Percentiles rank a stretch among this genome's conserved stretches.
Evolutionary conservation across 2,888 invertebrate genomes (phyloP).

Genomic region (Calameuta pallipes): DNA sequence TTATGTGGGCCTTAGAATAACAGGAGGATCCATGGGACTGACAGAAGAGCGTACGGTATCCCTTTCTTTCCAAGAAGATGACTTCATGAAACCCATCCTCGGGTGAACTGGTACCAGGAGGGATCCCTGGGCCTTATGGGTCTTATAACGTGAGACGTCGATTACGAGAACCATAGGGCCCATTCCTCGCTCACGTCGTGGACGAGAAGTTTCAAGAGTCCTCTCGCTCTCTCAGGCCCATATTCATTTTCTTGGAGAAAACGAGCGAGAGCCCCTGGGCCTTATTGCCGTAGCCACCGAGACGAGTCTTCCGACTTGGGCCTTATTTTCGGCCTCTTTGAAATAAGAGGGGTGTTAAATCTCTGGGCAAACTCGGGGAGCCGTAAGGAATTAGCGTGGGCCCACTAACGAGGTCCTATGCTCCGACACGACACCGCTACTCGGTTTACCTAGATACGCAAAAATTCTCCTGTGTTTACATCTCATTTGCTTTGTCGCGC

Average conservation of each 20-base stretch:
- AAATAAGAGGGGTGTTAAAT: conserved; percentile 55
- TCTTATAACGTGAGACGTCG: background rate
- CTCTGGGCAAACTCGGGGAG: conserved; percentile 51
- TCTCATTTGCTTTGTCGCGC: conserved; percentile 31
- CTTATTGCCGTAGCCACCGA: background rate
- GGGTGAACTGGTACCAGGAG: background rate
- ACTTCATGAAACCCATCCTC: conserved; percentile 55
- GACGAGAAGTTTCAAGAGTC: conserved; percentile 39
- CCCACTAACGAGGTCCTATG: conserved; percentile 55
- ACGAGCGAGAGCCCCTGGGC: background rate
- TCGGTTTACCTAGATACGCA: conserved; percentile 42
- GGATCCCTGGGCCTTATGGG: background rate
- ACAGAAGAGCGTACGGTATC: conserved; percentile 35
- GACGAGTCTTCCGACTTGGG: conserved; percentile 4
- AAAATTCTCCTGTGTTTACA: conserved; percentile 32
- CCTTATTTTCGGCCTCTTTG: conserved; percentile 46
- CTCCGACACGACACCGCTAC: conserved; percentile 22
- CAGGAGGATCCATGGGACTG: conserved; percentile 40
- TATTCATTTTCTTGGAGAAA: conserved; percentile 31
- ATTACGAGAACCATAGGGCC: background rate
- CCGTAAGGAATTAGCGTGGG: conserved; percentile 55
- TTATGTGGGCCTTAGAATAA: conserved; percentile 57
- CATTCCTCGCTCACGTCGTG: conserved; percentile 21
- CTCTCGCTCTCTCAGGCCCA: conserved; percentile 10
- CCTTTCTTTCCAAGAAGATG: conserved; percentile 60